Conservation (phyloP, 2,113 vertebrate genomes). For the Struthidea cinerea region DNA sequence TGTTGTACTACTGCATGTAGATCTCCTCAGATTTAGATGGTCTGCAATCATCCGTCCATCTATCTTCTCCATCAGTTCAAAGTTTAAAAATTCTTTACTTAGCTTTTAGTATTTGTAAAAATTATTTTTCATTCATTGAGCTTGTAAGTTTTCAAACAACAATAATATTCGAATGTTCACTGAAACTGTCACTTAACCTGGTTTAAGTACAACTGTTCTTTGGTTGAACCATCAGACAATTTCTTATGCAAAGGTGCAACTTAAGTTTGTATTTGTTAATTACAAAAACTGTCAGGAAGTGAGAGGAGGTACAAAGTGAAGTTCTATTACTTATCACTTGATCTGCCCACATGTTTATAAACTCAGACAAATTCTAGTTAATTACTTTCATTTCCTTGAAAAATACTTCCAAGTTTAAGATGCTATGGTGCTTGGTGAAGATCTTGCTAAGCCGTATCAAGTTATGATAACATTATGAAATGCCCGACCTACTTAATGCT, state of each 20-base stretch:
- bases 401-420: constrained; percentile 8
- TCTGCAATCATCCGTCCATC: not conserved
- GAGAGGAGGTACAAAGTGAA: not conserved
- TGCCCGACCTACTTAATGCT: not conserved
- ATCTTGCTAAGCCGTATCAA: not conserved
- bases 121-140: not conserved
- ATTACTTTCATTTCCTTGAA: not conserved
- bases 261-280: not conserved
- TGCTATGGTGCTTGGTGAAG: not conserved
- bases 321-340: not conserved
- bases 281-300: not conserved
- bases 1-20: not conserved
- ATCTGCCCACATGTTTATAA: not conserved
- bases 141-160: not conserved
- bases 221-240: not conserved
- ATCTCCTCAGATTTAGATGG: not conserved
- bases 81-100: not conserved
- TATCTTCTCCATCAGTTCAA: not conserved
- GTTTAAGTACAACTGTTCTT: not conserved
- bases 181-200: not conserved
- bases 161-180: not conserved
- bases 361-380: not conserved
- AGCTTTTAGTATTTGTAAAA: not conserved
- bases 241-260: not conserved
- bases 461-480: not conserved